Evolutionary conservation across 2,888 invertebrate species (phyloP).

Genomic region (Harpalus rubripes): DNA sequence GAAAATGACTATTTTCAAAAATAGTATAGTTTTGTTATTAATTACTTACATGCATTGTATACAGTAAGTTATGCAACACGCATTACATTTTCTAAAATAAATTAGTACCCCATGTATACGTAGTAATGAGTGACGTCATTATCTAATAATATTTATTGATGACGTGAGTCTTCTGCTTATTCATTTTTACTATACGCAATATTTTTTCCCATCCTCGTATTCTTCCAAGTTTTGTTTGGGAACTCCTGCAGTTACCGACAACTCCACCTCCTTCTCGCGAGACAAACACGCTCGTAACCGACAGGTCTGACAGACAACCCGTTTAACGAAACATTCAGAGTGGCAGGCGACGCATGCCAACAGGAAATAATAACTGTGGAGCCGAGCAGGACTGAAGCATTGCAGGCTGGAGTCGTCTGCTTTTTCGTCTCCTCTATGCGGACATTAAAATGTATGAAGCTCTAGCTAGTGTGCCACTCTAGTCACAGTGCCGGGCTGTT

Average conservation of each 20-base stretch:
- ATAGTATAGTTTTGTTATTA: too few species aligned
- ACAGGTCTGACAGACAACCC: conserved; percentile 61
- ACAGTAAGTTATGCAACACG: too few species aligned
- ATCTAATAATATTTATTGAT: too few species aligned
- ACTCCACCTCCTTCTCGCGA: background rate
- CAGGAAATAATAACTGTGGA: conserved; percentile 43
- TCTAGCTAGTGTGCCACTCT: conserved; percentile 35
- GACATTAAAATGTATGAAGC: conserved; percentile 65
- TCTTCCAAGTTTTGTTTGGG: background rate
- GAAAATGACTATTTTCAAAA: too few species aligned
- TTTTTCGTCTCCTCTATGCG: background rate
- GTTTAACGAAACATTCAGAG: conserved; percentile 64
- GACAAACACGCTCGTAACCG: conserved; percentile 54
- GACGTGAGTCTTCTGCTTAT: too few species aligned
- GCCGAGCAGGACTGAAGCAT: background rate
- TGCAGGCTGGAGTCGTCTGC: conserved; percentile 31
- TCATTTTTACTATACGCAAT: too few species aligned
- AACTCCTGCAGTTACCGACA: background rate
- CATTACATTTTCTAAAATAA: too few species aligned
- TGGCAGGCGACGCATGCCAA: conserved; percentile 41
- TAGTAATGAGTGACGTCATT: too few species aligned
- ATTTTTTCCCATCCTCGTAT: too few species aligned
- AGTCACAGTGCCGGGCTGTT: conserved; percentile 46
- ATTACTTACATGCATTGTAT: too few species aligned
- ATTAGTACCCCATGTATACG: too few species aligned